A percentile compares a stretch with the other conserved stretches of the same genome.
Conservation (phyloP, 1,140 invertebrate genomes). For the Temnothorax longispinosus region DNA sequence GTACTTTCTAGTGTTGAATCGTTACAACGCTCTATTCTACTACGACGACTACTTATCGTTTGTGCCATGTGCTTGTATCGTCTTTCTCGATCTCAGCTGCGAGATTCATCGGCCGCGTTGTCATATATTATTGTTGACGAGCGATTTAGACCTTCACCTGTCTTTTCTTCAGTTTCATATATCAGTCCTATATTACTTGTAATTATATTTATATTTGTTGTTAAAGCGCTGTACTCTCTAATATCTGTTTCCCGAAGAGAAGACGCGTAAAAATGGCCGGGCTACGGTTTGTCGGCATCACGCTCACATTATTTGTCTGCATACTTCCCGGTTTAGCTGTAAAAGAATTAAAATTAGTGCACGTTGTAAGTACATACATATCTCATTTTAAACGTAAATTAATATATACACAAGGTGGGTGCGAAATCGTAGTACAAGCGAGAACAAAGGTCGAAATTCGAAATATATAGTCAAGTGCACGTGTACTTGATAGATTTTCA, state of each 20-base stretch:
- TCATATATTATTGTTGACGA: neutral
- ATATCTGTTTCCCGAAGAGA: neutral
- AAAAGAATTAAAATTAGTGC: conserved; percentile 45
- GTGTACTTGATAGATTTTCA: no score
- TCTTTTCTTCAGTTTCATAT: neutral
- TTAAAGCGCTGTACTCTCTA: neutral
- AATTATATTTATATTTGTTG: neutral
- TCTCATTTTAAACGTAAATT: neutral
- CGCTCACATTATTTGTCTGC: neutral
- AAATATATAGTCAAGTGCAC: no score
- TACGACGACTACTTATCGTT: no score
- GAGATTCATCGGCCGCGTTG: neutral
- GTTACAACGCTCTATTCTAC: no score
- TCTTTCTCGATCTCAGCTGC: neutral
- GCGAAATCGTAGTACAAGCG: no score
- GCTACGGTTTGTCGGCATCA: neutral
- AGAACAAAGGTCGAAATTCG: no score
- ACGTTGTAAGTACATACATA: conserved; percentile 63
- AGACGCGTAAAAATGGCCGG: neutral
- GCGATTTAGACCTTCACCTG: neutral
- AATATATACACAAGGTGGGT: no score
- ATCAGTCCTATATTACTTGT: neutral
- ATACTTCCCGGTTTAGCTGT: neutral
- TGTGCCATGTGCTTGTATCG: neutral
- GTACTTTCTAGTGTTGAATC: no score